A percentile compares a stretch with the other conserved stretches of the same genome.
These are phyloP conservation scores for Tricholaema leucomelas DNA, from an alignment of 2,113 vertebrate genomes.

Conservation along the genomic window DNA sequence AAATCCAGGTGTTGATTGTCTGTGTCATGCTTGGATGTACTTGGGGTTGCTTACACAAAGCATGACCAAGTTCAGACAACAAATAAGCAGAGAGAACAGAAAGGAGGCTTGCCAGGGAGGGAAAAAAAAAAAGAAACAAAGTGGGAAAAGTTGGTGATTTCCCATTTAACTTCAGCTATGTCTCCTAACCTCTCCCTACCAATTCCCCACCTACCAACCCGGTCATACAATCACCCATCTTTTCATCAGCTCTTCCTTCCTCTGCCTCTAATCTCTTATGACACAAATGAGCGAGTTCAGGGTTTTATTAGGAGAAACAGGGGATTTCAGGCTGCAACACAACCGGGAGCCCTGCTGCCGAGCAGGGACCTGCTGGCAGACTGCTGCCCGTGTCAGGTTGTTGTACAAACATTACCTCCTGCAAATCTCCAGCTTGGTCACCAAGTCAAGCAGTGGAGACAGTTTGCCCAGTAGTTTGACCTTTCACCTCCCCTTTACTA, in stretches of 20 bases:
- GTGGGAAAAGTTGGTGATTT: not conserved
- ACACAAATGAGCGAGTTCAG: not conserved
- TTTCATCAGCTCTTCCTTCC: not conserved
- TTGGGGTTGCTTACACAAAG: not conserved
- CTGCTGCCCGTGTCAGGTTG: slow-evolving; percentile 31
- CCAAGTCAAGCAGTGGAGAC: slow-evolving; percentile 78
- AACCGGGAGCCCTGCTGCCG: not conserved
- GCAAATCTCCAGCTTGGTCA: slow-evolving; percentile 50
- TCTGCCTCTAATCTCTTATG: not conserved
- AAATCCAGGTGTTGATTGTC: not conserved
- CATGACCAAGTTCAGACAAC: not conserved
- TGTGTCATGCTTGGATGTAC: fast-evolving
- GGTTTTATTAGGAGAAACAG: not conserved
- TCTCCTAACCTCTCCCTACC: not conserved
- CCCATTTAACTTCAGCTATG: not conserved
- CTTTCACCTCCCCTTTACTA: slow-evolving; percentile 87
- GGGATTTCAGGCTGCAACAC: not conserved
- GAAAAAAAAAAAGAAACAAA: not conserved
- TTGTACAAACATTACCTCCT: slow-evolving; percentile 65
- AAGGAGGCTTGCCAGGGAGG: not conserved
- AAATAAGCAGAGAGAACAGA: not conserved
- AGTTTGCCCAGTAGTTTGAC: slow-evolving; percentile 81
- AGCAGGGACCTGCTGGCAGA: not conserved
- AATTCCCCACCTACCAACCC: not conserved
- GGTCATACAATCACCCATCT: fast-evolving